Percentiles rank a stretch among this genome's conserved stretches.
Evolutionary conservation across 2,797 vertebrate genomes (phyloP).

Genomic region (Anableps anableps): DNA sequence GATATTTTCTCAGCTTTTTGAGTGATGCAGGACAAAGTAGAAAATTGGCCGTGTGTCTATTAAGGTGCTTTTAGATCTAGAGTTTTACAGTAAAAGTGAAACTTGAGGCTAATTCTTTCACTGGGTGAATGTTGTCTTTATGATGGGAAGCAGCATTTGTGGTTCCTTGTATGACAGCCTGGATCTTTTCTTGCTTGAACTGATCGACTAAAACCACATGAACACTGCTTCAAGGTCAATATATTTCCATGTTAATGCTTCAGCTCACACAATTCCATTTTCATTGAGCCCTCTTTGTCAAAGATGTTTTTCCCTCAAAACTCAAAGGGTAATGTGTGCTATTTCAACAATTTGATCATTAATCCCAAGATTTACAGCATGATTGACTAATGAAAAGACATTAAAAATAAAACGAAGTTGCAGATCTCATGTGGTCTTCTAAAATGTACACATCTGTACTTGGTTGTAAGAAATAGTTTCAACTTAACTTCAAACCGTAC

Average conservation of each 20-base stretch:
- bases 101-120: background rate
- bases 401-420: too few relatives aligned
- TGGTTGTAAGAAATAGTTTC: slow-evolving; percentile 10
- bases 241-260: slow-evolving; percentile 34
- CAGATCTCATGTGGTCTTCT: background rate
- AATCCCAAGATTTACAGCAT: background rate
- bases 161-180: slow-evolving; percentile 20
- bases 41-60: background rate
- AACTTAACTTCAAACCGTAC: slow-evolving; percentile 27
- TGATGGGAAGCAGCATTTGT: slow-evolving; percentile 31
- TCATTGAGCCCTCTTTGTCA: background rate
- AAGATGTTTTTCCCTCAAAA: background rate
- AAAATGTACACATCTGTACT: slow-evolving; percentile 21
- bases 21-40: background rate
- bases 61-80: background rate
- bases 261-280: slow-evolving; percentile 16
- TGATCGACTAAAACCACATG: slow-evolving; percentile 39
- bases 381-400: background rate
- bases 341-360: background rate
- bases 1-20: background rate
- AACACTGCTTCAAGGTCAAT: slow-evolving; percentile 38
- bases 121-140: slow-evolving; percentile 7
- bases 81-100: background rate
- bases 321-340: background rate
- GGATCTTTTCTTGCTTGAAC: slow-evolving; percentile 40